Conservation (phyloP, 2,888 invertebrate genomes). For the Mesoligia furuncula region DNA sequence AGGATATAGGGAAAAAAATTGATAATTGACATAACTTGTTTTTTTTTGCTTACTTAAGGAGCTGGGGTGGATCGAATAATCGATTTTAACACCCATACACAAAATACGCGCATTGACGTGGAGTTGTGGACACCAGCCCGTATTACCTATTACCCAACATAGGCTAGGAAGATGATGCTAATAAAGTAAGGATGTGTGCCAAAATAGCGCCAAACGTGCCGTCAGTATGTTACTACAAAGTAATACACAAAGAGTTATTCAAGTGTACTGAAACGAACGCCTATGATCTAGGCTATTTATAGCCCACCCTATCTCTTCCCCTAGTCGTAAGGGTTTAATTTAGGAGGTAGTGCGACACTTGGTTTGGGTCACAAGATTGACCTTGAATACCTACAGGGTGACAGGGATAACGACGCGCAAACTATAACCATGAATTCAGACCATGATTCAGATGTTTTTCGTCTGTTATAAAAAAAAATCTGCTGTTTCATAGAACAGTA, state of each 20-base stretch:
- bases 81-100: no score
- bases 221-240: slow-evolving; percentile 28
- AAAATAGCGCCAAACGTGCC: slow-evolving; percentile 7
- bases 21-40: not conserved
- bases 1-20: no score
- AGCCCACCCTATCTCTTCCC: slow-evolving; percentile 47
- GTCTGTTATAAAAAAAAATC: not conserved
- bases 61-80: no score
- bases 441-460: not conserved
- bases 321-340: slow-evolving; percentile 46
- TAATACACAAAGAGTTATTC: slow-evolving; percentile 42
- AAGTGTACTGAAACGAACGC: slow-evolving; percentile 56
- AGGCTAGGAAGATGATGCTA: not conserved
- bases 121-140: no score
- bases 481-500: no score
- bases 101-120: no score
- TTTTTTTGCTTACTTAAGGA: not conserved
- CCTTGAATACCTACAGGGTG: slow-evolving; percentile 27
- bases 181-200: not conserved
- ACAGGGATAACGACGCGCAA: not conserved
- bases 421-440: not conserved
- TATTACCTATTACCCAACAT: not conserved
- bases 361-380: slow-evolving; percentile 34
- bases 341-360: slow-evolving; percentile 18
- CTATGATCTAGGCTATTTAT: slow-evolving; percentile 59